Percentiles rank a stretch among this genome's conserved stretches.
Conservation (phyloP, 2,113 vertebrate species). For the Cygnus buccinator region DNA sequence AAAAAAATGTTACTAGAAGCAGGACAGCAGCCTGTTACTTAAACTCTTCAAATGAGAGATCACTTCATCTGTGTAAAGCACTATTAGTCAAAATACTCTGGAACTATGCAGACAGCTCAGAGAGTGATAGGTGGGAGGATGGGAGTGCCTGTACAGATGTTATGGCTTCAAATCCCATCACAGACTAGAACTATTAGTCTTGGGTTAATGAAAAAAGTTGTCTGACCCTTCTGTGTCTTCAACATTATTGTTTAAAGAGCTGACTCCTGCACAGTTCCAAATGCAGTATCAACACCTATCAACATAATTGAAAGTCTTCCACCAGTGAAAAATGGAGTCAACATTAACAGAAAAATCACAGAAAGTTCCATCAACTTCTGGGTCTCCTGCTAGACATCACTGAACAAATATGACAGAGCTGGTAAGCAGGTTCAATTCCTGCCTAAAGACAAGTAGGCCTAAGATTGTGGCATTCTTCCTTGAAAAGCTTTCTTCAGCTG, state of each 20-base stretch:
- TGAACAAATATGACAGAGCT: neutral
- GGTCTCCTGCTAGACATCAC: neutral
- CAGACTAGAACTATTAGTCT: neutral
- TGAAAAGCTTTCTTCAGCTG: neutral
- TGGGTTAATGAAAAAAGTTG: neutral
- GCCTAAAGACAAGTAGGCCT: neutral
- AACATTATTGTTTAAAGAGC: neutral
- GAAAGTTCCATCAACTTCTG: neutral
- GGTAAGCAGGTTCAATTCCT: neutral
- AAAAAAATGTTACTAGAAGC: neutral
- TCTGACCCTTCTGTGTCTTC: neutral
- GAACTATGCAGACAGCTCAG: neutral
- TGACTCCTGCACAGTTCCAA: neutral
- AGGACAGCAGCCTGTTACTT: neutral
- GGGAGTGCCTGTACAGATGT: neutral
- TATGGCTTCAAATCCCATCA: neutral
- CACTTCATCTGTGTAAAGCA: neutral
- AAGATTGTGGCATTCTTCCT: neutral
- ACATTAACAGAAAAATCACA: neutral
- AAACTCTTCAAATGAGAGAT: neutral
- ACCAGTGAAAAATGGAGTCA: neutral
- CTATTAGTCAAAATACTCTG: neutral
- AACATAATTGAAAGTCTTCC: neutral
- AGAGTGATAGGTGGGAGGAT: neutral
- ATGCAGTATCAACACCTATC: neutral